These are phyloP conservation scores for Paradoxurus hermaphroditus DNA, from an alignment of 2,113 vertebrate genomes.

Conservation along the genomic window DNA sequence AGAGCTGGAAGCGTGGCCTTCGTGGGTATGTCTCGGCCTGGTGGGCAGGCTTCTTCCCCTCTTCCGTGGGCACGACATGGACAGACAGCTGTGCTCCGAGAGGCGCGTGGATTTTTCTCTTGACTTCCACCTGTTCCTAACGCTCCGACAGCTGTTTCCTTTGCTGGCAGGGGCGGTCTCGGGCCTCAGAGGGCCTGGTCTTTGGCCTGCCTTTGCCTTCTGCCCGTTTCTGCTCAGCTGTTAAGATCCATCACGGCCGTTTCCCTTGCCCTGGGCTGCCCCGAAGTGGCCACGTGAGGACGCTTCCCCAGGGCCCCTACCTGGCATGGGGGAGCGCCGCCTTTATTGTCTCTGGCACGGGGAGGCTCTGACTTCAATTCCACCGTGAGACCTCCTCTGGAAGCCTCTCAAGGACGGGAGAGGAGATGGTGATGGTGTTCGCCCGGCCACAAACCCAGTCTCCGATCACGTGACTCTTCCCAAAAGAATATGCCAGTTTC, in stretches of 20 bases:
- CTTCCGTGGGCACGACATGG: background rate
- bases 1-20: background rate
- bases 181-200: background rate
- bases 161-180: background rate
- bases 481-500: background rate
- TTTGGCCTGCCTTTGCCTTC: background rate
- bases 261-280: background rate
- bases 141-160: conserved; percentile 12
- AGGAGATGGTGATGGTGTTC: background rate
- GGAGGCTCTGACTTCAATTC: background rate
- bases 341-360: background rate
- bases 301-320: background rate
- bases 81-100: background rate
- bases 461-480: background rate
- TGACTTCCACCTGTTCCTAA: conserved; percentile 33
- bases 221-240: background rate
- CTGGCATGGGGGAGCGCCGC: background rate
- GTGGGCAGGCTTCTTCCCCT: background rate
- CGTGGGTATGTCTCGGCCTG: background rate
- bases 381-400: background rate
- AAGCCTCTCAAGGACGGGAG: background rate
- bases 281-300: background rate
- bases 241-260: background rate
- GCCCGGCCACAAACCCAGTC: background rate
- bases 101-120: background rate